Percentiles rank a stretch among this genome's conserved stretches.
phyloP scores from a whole-genome alignment of 2,113 vertebrate genomes.

The Syngnathus scovelli region DNA sequence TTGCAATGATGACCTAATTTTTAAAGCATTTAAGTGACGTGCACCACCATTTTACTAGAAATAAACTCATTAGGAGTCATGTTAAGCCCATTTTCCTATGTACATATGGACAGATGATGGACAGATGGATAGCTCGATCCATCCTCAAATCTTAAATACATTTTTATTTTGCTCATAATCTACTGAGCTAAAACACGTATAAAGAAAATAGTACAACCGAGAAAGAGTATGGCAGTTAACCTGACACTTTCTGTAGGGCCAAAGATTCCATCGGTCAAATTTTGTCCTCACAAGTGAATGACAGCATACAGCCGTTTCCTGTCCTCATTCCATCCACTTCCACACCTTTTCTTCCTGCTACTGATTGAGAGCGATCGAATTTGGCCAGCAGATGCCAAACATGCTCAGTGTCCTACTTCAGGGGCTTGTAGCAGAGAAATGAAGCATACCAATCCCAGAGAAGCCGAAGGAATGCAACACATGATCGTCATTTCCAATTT shows the following conservation, averaged over 20 bases:
- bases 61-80: constrained; percentile 68
- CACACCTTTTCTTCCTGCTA: constrained; percentile 57
- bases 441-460: constrained; percentile 28
- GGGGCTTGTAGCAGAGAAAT: constrained; percentile 32
- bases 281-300: constrained; percentile 30
- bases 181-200: constrained; percentile 9
- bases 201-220: constrained; percentile 18
- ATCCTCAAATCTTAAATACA: not conserved
- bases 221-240: constrained; percentile 14
- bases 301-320: constrained; percentile 57
- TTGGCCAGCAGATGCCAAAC: constrained; percentile 67
- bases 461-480: not conserved
- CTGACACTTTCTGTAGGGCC: constrained; percentile 56
- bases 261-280: constrained; percentile 48
- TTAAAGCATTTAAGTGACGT: constrained; percentile 37
- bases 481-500: not conserved
- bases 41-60: constrained; percentile 30
- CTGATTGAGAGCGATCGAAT: constrained; percentile 64
- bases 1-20: constrained; percentile 24
- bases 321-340: constrained; percentile 72
- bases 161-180: not conserved
- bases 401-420: constrained; percentile 44
- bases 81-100: constrained; percentile 30
- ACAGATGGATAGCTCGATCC: too few species aligned
- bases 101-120: constrained; percentile 3